A percentile compares a stretch with the other conserved stretches of the same genome.
These are phyloP conservation scores for Flexamia atlantica DNA, from an alignment of 2,888 invertebrate species.

Conservation along the genomic window DNA sequence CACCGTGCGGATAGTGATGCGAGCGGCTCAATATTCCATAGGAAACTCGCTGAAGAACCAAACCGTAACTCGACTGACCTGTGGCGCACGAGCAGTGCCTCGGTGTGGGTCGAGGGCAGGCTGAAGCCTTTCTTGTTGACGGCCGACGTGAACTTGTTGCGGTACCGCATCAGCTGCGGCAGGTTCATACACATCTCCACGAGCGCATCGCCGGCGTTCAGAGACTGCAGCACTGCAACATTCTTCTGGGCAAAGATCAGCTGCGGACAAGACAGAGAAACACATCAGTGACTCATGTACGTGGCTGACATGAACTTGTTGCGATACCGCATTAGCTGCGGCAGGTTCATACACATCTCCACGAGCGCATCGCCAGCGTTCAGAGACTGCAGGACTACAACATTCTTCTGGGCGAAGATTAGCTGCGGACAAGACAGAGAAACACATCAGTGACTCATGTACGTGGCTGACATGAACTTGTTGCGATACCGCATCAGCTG, in stretches of 20 bases:
- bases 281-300: constrained; percentile 77
- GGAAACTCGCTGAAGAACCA: no score
- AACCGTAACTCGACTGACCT: constrained; percentile 76
- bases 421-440: constrained; percentile 22
- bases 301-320: constrained; percentile 74
- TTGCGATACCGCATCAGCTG: constrained; percentile 80
- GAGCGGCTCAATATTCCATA: no score
- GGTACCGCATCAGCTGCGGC: constrained; percentile 82
- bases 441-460: constrained; percentile 76
- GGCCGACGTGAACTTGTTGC: constrained; percentile 74
- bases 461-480: constrained; percentile 75
- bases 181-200: constrained; percentile 89
- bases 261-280: constrained; percentile 14
- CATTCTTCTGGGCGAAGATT: constrained; percentile 86
- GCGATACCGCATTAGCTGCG: constrained; percentile 81
- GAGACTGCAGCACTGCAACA: constrained; percentile 85
- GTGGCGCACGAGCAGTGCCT: constrained; percentile 85
- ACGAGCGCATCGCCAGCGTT: constrained; percentile 90
- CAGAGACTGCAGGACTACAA: constrained; percentile 86
- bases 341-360: constrained; percentile 89
- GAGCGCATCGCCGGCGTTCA: constrained; percentile 89
- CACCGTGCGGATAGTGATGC: no score
- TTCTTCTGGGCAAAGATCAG: constrained; percentile 86
- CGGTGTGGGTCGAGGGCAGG: constrained; percentile 83
- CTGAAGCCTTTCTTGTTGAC: constrained; percentile 82